phyloP scores from a whole-genome alignment of 2,113 vertebrate genomes.

The Aplodontia rufa region DNA sequence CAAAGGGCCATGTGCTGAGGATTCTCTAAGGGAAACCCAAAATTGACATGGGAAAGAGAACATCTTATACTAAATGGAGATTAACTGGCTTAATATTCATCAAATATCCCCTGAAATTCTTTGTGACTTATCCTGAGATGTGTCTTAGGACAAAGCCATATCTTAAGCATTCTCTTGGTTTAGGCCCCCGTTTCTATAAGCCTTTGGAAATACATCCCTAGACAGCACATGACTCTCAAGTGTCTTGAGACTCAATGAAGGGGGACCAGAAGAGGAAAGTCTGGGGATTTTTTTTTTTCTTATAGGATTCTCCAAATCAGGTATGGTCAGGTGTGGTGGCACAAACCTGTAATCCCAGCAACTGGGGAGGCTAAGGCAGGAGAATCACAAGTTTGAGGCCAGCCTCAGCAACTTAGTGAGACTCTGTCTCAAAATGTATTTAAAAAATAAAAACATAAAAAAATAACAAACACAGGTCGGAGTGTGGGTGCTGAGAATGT shows the following conservation, averaged over 20 bases:
- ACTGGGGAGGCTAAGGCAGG: no score
- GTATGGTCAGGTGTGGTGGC: neutral
- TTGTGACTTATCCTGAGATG: neutral
- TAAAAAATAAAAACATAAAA: no score
- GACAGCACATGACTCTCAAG: neutral
- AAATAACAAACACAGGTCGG: no score
- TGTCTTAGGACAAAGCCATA: neutral
- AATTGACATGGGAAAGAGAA: constrained; percentile 2
- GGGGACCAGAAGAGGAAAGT: neutral
- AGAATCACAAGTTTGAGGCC: no score
- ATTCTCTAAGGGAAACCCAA: neutral
- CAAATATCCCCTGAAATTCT: neutral
- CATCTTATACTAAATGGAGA: neutral
- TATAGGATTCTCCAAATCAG: neutral
- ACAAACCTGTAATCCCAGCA: no score
- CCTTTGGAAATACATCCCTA: neutral
- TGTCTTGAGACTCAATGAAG: neutral
- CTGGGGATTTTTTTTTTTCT: neutral
- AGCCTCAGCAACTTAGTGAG: no score
- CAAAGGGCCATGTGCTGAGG: neutral
- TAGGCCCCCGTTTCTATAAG: neutral
- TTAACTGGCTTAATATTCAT: neutral
- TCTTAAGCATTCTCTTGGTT: neutral
- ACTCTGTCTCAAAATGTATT: no score
- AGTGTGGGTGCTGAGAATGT: no score